A percentile compares a stretch with the other conserved stretches of the same genome.
These are phyloP conservation scores for Nymphicus hollandicus DNA, from an alignment of 2,113 vertebrate species.

Conservation along the genomic window DNA sequence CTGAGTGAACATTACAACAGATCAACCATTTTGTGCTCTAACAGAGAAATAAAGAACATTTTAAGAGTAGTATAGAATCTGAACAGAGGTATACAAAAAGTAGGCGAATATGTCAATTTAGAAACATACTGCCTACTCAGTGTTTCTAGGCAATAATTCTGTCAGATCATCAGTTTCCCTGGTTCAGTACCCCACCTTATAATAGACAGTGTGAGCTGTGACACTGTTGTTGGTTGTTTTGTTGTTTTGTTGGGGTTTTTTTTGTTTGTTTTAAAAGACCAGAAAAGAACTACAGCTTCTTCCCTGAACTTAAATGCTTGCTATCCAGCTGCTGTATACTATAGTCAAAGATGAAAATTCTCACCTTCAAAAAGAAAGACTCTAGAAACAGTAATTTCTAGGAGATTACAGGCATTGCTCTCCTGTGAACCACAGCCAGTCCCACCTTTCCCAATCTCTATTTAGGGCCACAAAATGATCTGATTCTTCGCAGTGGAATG, in stretches of 20 bases:
- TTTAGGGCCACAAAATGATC: not conserved
- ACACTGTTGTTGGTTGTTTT: not conserved
- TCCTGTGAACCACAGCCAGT: not conserved
- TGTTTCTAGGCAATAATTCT: not conserved
- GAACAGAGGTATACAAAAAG: not conserved
- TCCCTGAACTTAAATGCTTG: not conserved
- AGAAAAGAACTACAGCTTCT: not conserved
- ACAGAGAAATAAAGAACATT: not conserved
- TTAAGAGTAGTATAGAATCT: not conserved
- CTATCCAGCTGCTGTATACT: not conserved
- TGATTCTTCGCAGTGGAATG: not conserved
- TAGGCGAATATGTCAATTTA: not conserved
- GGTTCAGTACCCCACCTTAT: not conserved
- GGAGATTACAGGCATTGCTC: not conserved
- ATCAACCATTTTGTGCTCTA: not conserved
- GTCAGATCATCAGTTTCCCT: not conserved
- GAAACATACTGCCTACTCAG: not conserved
- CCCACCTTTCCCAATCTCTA: not conserved
- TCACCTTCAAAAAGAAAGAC: not conserved
- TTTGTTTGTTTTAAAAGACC: not conserved
- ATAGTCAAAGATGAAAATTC: not conserved
- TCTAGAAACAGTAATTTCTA: not conserved
- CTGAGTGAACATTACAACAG: not conserved
- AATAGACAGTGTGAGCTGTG: not conserved
- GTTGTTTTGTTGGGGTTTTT: no score